These are phyloP conservation scores for Cynaeus angustus DNA, from an alignment of 2,888 invertebrate species.

Conservation along the genomic window DNA sequence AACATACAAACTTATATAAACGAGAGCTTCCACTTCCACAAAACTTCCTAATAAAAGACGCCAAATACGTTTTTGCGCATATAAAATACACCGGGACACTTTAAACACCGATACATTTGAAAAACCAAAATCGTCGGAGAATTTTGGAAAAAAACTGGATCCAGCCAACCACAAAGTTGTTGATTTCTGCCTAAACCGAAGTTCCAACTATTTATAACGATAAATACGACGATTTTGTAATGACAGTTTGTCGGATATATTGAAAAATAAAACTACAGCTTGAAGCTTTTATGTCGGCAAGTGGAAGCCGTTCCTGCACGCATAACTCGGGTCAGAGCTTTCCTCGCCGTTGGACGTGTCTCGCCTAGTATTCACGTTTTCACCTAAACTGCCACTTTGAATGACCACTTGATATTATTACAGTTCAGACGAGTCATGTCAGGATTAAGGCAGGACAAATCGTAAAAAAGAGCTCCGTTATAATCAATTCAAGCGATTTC, in stretches of 20 bases:
- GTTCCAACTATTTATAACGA: too few relatives aligned
- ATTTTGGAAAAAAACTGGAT: too few relatives aligned
- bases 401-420: slow-evolving; percentile 60
- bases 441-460: slow-evolving; percentile 43
- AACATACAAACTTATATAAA: slow-evolving; percentile 27
- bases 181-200: too few relatives aligned
- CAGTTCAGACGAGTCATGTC: slow-evolving; percentile 44
- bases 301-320: slow-evolving; percentile 40
- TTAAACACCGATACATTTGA: slow-evolving; percentile 1
- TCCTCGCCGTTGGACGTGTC: slow-evolving; percentile 43
- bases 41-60: slow-evolving; percentile 36
- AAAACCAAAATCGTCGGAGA: neutral
- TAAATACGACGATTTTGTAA: too few relatives aligned
- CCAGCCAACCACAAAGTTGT: too few relatives aligned
- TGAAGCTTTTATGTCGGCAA: neutral
- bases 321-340: slow-evolving; percentile 45
- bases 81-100: slow-evolving; percentile 20
- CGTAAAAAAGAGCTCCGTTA: slow-evolving; percentile 27
- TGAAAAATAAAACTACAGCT: neutral
- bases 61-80: slow-evolving; percentile 33
- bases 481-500: slow-evolving; percentile 32
- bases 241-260: too few relatives aligned
- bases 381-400: slow-evolving; percentile 61
- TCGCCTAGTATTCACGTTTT: slow-evolving; percentile 53
- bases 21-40: slow-evolving; percentile 34